phyloP scores from a whole-genome alignment of 2,797 vertebrate species.

The Siniperca scherzeri region DNA sequence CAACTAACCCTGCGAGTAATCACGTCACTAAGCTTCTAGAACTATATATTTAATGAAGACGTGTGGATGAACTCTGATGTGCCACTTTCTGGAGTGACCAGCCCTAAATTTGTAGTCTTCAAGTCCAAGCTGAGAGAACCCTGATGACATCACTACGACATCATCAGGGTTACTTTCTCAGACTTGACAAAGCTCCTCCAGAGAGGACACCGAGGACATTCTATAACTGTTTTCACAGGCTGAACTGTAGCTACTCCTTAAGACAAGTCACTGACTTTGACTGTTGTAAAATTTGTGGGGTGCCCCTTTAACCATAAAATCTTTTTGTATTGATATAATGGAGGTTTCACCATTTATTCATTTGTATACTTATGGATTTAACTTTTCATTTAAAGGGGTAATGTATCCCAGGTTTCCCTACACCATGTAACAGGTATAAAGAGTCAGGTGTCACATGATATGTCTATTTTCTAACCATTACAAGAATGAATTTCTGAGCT shows the following conservation, averaged over 20 bases:
- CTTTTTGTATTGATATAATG: background rate
- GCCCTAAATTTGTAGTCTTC: background rate
- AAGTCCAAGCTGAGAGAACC: background rate
- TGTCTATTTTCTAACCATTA: background rate
- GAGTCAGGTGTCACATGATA: conserved; percentile 9
- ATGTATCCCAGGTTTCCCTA: background rate
- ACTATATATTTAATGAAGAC: too few species aligned
- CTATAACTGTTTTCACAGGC: background rate
- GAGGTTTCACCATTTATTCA: background rate
- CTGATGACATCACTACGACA: background rate
- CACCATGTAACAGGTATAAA: background rate
- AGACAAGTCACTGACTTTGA: background rate
- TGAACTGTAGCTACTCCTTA: background rate
- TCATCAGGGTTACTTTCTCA: background rate
- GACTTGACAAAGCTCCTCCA: background rate
- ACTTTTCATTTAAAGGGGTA: background rate
- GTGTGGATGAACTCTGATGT: too few species aligned
- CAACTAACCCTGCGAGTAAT: too few species aligned
- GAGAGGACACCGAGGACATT: background rate
- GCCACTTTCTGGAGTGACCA: too few species aligned
- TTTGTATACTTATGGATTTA: background rate
- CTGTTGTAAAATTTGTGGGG: background rate
- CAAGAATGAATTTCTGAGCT: background rate
- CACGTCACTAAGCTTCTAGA: too few species aligned
- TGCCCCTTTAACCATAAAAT: background rate